Conservation (phyloP, 2,888 invertebrate species). For the Cheiracanthium punctorium region DNA sequence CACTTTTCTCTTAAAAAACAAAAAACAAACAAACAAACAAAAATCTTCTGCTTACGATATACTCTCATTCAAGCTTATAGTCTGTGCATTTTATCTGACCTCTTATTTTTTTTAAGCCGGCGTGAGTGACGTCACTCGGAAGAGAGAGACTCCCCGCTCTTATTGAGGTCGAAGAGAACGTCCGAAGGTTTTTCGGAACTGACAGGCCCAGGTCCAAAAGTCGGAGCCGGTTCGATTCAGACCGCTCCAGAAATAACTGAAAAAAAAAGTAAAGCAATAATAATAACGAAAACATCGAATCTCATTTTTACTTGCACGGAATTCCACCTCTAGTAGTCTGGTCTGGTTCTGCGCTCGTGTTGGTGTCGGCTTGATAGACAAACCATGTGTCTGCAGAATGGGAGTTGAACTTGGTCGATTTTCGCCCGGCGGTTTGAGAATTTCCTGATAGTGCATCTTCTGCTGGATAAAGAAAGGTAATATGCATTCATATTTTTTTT, state of each 20-base stretch:
- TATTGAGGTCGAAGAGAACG: slow-evolving; percentile 12
- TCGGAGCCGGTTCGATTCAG: background rate
- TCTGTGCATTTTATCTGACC: background rate
- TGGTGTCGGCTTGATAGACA: too few relatives aligned
- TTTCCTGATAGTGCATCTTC: too few relatives aligned
- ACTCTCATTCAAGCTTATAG: background rate
- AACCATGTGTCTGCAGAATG: background rate
- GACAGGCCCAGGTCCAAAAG: background rate
- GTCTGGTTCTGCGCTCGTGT: background rate
- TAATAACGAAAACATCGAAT: too few relatives aligned
- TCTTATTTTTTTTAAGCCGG: background rate
- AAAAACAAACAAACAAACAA: too few relatives aligned
- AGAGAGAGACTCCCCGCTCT: background rate
- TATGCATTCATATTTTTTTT: too few relatives aligned
- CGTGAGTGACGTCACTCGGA: background rate
- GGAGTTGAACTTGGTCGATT: background rate
- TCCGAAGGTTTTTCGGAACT: background rate
- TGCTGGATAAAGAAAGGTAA: too few relatives aligned
- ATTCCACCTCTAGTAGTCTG: background rate
- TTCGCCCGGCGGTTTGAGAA: too few relatives aligned
- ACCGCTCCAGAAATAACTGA: background rate
- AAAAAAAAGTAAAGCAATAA: too few relatives aligned
- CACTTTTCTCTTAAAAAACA: too few relatives aligned
- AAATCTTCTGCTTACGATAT: background rate
- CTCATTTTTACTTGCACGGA: too few relatives aligned